These are phyloP conservation scores for Styela clava DNA, from an alignment of 23 tunicate species.

Conservation along the genomic window DNA sequence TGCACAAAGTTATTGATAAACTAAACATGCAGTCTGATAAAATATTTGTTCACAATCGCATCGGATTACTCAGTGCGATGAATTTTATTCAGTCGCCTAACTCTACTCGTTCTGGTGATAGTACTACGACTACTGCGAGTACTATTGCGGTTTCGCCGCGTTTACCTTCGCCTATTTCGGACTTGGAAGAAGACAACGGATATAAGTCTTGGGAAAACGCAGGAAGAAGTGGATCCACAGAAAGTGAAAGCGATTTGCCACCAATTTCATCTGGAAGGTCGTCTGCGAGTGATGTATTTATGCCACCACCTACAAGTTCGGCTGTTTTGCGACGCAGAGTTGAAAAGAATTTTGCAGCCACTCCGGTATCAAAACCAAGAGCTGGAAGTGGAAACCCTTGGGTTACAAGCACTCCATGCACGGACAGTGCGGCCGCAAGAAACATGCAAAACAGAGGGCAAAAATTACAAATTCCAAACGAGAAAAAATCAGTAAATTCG, in stretches of 20 bases:
- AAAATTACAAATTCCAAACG: not conserved
- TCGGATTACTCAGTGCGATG: not conserved
- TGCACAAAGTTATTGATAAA: not conserved
- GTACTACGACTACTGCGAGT: not conserved
- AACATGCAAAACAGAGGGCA: not conserved
- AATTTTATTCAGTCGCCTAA: not conserved
- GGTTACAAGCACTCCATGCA: not conserved
- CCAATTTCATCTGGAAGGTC: not conserved
- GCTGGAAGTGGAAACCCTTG: not conserved
- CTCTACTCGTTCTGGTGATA: not conserved
- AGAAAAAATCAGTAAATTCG: not conserved
- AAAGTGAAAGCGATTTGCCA: not conserved
- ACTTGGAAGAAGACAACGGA: conserved; percentile 9
- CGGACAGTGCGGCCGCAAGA: not conserved
- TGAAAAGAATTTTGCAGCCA: not conserved
- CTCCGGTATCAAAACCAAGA: not conserved
- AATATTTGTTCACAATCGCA: not conserved
- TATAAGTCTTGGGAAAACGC: conserved; percentile 9
- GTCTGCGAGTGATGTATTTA: not conserved
- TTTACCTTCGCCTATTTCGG: not conserved
- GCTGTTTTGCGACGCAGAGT: not conserved
- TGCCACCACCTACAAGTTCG: not conserved
- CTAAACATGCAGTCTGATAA: not conserved
- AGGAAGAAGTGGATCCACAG: not conserved
- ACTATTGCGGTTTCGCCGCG: not conserved